Evolutionary conservation across 1,140 invertebrate species (phyloP).

Genomic region (Drosophila obscura): DNA sequence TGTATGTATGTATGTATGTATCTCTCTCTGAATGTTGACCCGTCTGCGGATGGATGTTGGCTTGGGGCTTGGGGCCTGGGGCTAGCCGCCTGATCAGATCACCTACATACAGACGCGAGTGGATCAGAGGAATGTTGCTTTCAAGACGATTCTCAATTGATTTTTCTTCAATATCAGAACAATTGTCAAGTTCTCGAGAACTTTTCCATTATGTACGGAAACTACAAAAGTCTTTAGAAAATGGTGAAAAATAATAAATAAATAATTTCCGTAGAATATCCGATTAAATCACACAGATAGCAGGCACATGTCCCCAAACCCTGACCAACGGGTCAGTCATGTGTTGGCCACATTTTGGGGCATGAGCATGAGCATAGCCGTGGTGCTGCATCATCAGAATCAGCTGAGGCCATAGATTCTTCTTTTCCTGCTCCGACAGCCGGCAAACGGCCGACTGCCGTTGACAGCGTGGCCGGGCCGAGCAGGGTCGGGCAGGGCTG

Average conservation of each 20-base stretch:
- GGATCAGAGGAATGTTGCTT: too few species aligned
- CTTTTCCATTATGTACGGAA: constrained; percentile 31
- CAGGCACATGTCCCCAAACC: constrained; percentile 53
- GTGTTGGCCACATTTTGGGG: constrained; percentile 72
- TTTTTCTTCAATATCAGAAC: constrained; percentile 5
- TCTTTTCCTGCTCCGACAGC: constrained; percentile 4
- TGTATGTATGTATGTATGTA: not conserved
- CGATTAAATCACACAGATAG: constrained; percentile 44
- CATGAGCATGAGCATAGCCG: constrained; percentile 19
- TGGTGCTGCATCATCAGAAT: constrained; percentile 3
- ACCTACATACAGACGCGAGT: not conserved
- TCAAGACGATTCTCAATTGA: constrained; percentile 16
- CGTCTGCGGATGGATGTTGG: constrained; percentile 14
- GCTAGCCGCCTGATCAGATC: not conserved
- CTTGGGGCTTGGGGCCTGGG: too few species aligned
- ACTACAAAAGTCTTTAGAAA: constrained; percentile 12
- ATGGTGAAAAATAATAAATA: constrained; percentile 17
- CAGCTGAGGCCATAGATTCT: constrained; percentile 19
- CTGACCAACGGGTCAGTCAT: constrained; percentile 65
- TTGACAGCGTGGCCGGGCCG: constrained; percentile 46
- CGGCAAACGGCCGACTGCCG: not conserved
- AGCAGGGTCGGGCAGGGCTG: too few species aligned
- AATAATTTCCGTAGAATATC: constrained; percentile 44
- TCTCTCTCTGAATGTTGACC: constrained; percentile 28
- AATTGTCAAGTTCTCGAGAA: constrained; percentile 39